phyloP scores from a whole-genome alignment of 2,888 invertebrate species.

The Phania funesta region DNA sequence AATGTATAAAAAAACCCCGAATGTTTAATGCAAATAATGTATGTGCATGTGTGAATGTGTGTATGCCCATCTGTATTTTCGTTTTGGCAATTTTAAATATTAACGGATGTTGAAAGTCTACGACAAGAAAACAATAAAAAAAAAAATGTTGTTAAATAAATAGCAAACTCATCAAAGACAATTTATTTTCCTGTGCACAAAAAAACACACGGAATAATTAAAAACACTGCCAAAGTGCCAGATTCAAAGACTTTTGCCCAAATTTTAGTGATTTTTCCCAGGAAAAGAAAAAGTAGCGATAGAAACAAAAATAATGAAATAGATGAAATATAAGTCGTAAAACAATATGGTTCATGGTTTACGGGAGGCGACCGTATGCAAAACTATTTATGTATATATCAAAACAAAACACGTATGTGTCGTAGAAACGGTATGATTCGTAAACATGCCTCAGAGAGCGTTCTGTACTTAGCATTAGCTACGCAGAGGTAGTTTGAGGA shows the following conservation, averaged over 20 bases:
- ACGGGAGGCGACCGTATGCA: too few relatives aligned
- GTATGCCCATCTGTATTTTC: background rate
- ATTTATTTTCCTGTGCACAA: background rate
- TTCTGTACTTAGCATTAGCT: too few relatives aligned
- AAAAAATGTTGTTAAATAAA: background rate
- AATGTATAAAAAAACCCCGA: background rate
- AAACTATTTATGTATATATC: too few relatives aligned
- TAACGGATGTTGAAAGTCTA: conserved; percentile 10
- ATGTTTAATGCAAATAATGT: conserved; percentile 5
- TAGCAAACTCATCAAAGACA: conserved; percentile 3
- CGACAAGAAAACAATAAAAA: background rate
- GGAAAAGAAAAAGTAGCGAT: too few relatives aligned
- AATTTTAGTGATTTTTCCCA: too few relatives aligned
- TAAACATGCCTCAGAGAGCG: too few relatives aligned
- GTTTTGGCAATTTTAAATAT: conserved; percentile 22
- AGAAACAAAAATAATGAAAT: too few relatives aligned
- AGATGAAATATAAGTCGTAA: too few relatives aligned
- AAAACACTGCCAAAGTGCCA: background rate
- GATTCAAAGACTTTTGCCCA: background rate
- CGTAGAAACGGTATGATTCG: too few relatives aligned
- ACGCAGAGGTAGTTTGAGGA: too few relatives aligned
- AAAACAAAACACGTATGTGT: too few relatives aligned
- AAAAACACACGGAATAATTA: background rate
- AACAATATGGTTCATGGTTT: too few relatives aligned
- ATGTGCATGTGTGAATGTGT: background rate